A percentile compares a stretch with the other conserved stretches of the same genome.
These are phyloP conservation scores for Chironomus striatipennis DNA, from an alignment of 1,140 invertebrate genomes.

Conservation along the genomic window DNA sequence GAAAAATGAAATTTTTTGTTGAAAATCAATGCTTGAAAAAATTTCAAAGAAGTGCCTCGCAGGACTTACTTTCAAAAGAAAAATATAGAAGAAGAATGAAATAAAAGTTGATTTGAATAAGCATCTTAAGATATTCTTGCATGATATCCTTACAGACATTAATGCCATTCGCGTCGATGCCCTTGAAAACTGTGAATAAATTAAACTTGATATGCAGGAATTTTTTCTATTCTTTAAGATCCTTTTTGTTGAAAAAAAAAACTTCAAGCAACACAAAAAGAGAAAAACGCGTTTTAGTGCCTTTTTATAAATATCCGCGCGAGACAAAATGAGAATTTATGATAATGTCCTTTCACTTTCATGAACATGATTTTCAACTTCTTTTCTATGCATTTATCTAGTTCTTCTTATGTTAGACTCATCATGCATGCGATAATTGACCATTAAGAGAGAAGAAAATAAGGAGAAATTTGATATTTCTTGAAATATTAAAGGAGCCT, in stretches of 20 bases:
- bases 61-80: not conserved
- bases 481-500: not conserved
- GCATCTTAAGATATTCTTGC: not conserved
- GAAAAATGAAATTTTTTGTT: conserved; percentile 21
- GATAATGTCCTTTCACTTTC: not conserved
- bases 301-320: not conserved
- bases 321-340: not conserved
- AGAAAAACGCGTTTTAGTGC: conserved; percentile 8
- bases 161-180: not conserved
- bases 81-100: not conserved
- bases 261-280: too few relatives aligned
- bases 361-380: conserved; percentile 3
- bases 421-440: conserved; percentile 17
- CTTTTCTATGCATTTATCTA: not conserved
- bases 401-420: not conserved
- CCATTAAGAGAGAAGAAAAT: not conserved
- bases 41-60: too few relatives aligned
- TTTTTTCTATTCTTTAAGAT: not conserved
- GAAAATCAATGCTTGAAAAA: not conserved
- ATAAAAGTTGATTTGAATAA: conserved; percentile 19
- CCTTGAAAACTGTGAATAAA: conserved; percentile 6
- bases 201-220: conserved; percentile 16
- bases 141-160: not conserved
- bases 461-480: conserved; percentile 17
- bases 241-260: too few relatives aligned